Evolutionary conservation across 2,888 invertebrate species (phyloP), one percentile per base, ranked within the genome.

Genomic region (Philonicus albiceps): DNA sequence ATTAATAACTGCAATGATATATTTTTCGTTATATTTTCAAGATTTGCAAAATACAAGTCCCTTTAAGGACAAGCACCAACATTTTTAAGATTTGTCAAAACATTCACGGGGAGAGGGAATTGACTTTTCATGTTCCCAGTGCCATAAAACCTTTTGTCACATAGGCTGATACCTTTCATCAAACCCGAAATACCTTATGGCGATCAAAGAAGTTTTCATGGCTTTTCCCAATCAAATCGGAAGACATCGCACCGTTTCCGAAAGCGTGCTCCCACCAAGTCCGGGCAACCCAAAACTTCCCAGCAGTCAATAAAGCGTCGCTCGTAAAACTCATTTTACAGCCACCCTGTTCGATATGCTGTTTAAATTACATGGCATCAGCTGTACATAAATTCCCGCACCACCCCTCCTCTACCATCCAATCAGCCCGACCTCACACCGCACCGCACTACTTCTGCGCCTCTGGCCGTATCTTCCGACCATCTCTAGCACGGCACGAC

Each of bases 291-390:
- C 27, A 40, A 40, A 76, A 22, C 22, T 76, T 13, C 22, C 76
- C 27, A 34, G 6, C n/a, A 40, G 76, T 22, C 76, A 34, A 76
- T 76, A 76, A 76, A 76, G 22, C 16, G 40, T 11, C 76, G 22
- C 76, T 76, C 76, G 13, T 76, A 76, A 76, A 76, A 76, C 22
- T 11, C 76, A 37, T 76, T 76, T 76, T 76, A 76, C 22, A 40
- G 40, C 76, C 76, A 76, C 76, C 76, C 76, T 76, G 40, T 76
- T 43, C 76, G 76, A 76, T 37, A 40, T n/a, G 40, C 19, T 40
- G 34, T 13, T 76, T 43, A 13, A 22, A 76, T 76, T 37, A 76
- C n/a, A 76, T 22, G 43, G 37, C 76, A 76, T 76, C 76, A 76
- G 76, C 19, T 76, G 76, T 43, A 76, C 40, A 76, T 76, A 40